Percentiles rank a stretch among this genome's conserved stretches.
These are phyloP conservation scores for Phrynocephalus versicolor DNA, from an alignment of 2,113 vertebrate species.

Conservation along the genomic window DNA sequence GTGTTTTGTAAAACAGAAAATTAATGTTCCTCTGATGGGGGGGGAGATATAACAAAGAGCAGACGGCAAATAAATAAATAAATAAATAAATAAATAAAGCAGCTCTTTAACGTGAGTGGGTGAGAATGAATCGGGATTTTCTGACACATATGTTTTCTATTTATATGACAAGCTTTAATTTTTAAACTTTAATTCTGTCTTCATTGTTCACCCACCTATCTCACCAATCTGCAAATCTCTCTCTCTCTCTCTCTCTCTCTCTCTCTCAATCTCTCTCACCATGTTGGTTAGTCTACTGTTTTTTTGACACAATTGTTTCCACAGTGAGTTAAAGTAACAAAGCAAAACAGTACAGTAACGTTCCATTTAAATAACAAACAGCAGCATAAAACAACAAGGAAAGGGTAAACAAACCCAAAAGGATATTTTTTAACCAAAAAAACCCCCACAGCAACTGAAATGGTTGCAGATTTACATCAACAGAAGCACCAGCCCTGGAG, in stretches of 20 bases:
- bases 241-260: neutral
- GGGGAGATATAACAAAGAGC: neutral
- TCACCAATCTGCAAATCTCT: too few species aligned
- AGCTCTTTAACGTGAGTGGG: constrained; percentile 10
- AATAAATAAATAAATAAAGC: too few species aligned
- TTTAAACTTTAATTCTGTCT: neutral
- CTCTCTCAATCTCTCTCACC: neutral
- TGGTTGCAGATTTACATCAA: too few species aligned
- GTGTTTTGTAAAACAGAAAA: neutral
- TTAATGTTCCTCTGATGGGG: neutral
- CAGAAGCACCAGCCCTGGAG: too few species aligned
- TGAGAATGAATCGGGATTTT: constrained; percentile 14
- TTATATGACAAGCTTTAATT: constrained; percentile 8
- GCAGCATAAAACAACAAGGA: neutral
- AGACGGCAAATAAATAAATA: too few species aligned
- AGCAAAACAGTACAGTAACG: neutral
- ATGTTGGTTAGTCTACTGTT: too few species aligned
- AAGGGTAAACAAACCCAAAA: too few species aligned
- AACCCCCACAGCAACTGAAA: too few species aligned
- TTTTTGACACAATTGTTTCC: too few species aligned
- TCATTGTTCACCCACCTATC: neutral
- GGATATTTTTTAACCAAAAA: too few species aligned
- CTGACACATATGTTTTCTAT: constrained; percentile 24
- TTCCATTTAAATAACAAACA: neutral
- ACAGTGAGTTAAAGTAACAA: too few species aligned